Evolutionary conservation across 2,888 invertebrate species (phyloP), one percentile per base, ranked within the genome.

Genomic region (Schrankia costaestrigalis): DNA sequence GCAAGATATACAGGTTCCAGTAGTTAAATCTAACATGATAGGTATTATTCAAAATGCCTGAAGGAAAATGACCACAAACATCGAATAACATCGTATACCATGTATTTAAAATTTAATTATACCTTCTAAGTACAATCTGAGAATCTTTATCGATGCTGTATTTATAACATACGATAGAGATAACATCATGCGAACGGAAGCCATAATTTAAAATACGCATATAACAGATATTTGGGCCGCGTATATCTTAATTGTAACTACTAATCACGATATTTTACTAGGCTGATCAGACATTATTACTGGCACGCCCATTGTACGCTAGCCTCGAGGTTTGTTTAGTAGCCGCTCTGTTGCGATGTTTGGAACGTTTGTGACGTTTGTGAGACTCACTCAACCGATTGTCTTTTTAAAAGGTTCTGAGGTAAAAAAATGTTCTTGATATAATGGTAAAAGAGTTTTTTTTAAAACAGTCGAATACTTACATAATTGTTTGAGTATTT

Each of bases 231-330:
- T 28, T 38, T 15, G 32, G 38, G 19, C 14, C 18, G 26, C 30
- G 28, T 49, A 50, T 53, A 35, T 55, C 35, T 45, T 46, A 54
- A 54, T 54, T 48, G 45, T 37, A 55, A 30, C 38, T 41, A 51
- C 41, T 51, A 48, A 55, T 54, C 50, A 46, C 35, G 45, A 21
- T 36, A 24, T 48, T 54, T 48, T 46, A 46, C 45, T 33, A 26
- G 33, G 13, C 26, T 38, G 29, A 33, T 26, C 33, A 25, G 27
- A 33, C 30, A 26, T 39, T 37, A 28, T 37, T 34, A 30, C 13
- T 14, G 19, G 8, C 7, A 12, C 26, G 25, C 38, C 32, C 25
- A 38, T 14, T 25, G 32, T 11, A 25, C 9, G 14, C 19, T 38
- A 9, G 25, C 38, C 33, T 29, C 24, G 1, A 28, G 28, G 24